These are phyloP conservation scores for Cavia aperea DNA, from an alignment of 2,113 vertebrate species.

Conservation along the genomic window DNA sequence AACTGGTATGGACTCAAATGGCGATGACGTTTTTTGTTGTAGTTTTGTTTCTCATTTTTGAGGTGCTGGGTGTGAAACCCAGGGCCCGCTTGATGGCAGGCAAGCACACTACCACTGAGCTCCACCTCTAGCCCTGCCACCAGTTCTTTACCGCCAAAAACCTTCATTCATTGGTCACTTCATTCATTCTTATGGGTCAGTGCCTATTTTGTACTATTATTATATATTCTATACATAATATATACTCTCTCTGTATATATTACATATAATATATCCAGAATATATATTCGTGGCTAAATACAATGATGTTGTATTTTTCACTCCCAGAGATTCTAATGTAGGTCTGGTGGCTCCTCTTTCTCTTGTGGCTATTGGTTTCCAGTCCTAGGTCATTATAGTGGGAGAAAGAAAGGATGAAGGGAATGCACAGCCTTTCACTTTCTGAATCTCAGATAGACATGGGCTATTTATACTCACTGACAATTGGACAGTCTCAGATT, in stretches of 20 bases:
- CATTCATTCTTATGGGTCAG: neutral
- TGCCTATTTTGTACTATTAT: neutral
- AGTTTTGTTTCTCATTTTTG: neutral
- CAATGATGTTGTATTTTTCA: neutral
- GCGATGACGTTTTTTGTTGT: neutral
- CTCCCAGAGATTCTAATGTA: neutral
- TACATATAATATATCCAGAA: no score
- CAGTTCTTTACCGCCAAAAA: neutral
- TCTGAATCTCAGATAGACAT: neutral
- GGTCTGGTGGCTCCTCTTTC: neutral
- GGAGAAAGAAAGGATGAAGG: neutral
- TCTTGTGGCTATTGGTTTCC: neutral
- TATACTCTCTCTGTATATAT: no score
- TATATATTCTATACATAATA: neutral
- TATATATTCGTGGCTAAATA: neutral
- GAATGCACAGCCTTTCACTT: neutral
- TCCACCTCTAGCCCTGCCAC: neutral
- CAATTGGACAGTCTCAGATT: neutral
- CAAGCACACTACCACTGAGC: neutral
- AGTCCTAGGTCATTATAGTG: neutral
- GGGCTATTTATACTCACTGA: neutral
- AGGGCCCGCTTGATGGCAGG: neutral
- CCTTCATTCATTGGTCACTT: neutral
- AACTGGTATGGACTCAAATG: neutral
- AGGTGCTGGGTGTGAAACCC: neutral